A percentile compares a stretch with the other conserved stretches of the same genome.
Evolutionary conservation across 2,888 invertebrate genomes (phyloP).

Genomic region (Ennomos quercinarius): DNA sequence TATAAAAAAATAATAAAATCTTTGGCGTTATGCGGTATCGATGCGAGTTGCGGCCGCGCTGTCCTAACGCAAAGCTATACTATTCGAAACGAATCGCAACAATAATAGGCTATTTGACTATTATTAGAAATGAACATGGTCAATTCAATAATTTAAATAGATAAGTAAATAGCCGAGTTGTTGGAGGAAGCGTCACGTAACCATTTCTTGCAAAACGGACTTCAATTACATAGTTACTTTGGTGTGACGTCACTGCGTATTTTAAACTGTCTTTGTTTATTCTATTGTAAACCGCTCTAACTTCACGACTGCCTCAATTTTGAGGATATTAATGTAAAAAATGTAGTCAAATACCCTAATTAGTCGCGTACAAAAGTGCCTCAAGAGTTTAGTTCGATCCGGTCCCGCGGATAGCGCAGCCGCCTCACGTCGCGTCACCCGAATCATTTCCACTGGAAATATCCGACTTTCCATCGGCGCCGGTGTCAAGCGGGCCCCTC

Average conservation of each 20-base stretch:
- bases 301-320: too few species aligned
- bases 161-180: too few species aligned
- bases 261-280: too few species aligned
- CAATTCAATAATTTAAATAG: too few species aligned
- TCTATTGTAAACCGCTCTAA: too few species aligned
- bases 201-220: too few species aligned
- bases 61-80: background rate
- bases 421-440: conserved; percentile 64
- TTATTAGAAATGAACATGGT: too few species aligned
- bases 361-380: conserved; percentile 2
- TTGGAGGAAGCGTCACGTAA: too few species aligned
- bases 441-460: conserved; percentile 81
- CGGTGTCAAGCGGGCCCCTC: conserved; percentile 69
- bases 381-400: background rate
- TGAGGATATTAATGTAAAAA: too few species aligned
- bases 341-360: background rate
- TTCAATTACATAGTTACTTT: too few species aligned
- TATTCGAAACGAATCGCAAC: background rate
- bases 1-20: conserved; percentile 74
- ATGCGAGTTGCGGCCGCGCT: conserved; percentile 33
- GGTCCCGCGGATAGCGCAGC: conserved; percentile 25
- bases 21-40: conserved; percentile 70
- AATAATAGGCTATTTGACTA: too few species aligned
- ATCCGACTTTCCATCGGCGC: conserved; percentile 63
- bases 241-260: too few species aligned